A percentile compares a stretch with the other conserved stretches of the same genome.
Conservation (phyloP, 1,140 invertebrate genomes). For the Onthophagus taurus region DNA sequence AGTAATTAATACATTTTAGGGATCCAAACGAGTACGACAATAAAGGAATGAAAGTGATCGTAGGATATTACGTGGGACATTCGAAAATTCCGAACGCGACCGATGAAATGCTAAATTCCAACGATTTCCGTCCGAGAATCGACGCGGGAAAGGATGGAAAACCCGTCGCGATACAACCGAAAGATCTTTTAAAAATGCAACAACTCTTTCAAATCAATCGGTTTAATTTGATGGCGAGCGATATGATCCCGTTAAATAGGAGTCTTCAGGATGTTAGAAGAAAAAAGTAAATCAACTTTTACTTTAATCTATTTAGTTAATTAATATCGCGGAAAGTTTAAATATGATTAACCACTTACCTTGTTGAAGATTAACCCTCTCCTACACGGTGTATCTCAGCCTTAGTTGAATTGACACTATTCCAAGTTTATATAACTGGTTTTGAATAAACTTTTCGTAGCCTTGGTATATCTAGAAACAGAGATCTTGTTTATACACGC, state of each 20-base stretch:
- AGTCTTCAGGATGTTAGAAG: constrained; percentile 81
- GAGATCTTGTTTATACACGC: too few species aligned
- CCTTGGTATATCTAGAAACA: too few species aligned
- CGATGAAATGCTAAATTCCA: constrained; percentile 70
- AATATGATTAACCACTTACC: too few species aligned
- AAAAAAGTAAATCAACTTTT: constrained; percentile 44
- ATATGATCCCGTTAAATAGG: constrained; percentile 84
- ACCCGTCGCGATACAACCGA: constrained; percentile 67
- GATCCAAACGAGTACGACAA: constrained; percentile 63
- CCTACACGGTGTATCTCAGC: not conserved
- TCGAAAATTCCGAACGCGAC: constrained; percentile 31
- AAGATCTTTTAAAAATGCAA: constrained; percentile 65
- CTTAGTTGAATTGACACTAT: too few species aligned
- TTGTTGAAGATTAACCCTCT: too few species aligned
- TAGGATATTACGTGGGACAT: constrained; percentile 71
- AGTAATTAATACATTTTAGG: not conserved
- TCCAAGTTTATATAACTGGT: too few species aligned
- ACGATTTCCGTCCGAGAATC: constrained; percentile 66
- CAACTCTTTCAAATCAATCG: constrained; percentile 78
- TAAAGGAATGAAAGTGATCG: constrained; percentile 65
- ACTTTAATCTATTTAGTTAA: not conserved
- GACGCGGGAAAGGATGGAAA: constrained; percentile 70
- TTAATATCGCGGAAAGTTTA: too few species aligned
- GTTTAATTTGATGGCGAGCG: constrained; percentile 86
- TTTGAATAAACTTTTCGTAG: too few species aligned